Evolutionary conservation across 2,888 invertebrate species (phyloP).

Genomic region (Cephus sareptanus): DNA sequence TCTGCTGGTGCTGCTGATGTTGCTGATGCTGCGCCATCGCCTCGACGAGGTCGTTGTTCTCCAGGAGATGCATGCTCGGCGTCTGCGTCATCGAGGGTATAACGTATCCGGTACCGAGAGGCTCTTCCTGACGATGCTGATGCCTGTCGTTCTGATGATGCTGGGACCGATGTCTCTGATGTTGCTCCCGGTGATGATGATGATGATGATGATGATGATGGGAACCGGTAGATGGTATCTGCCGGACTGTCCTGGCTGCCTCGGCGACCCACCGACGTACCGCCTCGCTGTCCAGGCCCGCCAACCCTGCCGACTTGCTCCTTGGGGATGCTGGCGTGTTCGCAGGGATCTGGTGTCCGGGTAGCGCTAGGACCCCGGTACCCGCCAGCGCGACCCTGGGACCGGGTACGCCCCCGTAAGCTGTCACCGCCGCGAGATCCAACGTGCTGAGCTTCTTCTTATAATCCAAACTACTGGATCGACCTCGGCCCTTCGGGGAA

Average conservation of each 20-base stretch:
- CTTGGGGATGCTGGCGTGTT: slow-evolving; percentile 59
- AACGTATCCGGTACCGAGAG: slow-evolving; percentile 37
- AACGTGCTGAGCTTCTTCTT: slow-evolving; percentile 38
- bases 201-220: slow-evolving; percentile 30
- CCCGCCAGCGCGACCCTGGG: slow-evolving; percentile 63
- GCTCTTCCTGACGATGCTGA: slow-evolving; percentile 39
- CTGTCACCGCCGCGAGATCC: slow-evolving; percentile 58
- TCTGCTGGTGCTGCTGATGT: slow-evolving; percentile 35
- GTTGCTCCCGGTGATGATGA: slow-evolving; percentile 45
- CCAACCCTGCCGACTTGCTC: slow-evolving; percentile 68
- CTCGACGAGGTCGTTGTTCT: slow-evolving; percentile 60
- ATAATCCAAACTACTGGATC: not conserved
- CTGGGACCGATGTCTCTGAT: slow-evolving; percentile 18
- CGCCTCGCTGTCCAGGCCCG: slow-evolving; percentile 72
- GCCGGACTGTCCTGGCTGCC: slow-evolving; percentile 70
- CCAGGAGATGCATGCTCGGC: slow-evolving; percentile 63
- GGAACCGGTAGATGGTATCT: slow-evolving; percentile 53
- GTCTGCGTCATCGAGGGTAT: slow-evolving; percentile 62
- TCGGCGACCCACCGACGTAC: slow-evolving; percentile 72
- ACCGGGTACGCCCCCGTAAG: slow-evolving; percentile 54
- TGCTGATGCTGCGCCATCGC: slow-evolving; percentile 54
- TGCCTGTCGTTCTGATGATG: not conserved
- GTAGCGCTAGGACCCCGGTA: slow-evolving; percentile 62
- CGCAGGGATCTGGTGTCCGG: slow-evolving; percentile 55
- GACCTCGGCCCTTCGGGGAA: not conserved